Conservation (phyloP, 2,113 vertebrate genomes). For the Phaethon lepturus region DNA sequence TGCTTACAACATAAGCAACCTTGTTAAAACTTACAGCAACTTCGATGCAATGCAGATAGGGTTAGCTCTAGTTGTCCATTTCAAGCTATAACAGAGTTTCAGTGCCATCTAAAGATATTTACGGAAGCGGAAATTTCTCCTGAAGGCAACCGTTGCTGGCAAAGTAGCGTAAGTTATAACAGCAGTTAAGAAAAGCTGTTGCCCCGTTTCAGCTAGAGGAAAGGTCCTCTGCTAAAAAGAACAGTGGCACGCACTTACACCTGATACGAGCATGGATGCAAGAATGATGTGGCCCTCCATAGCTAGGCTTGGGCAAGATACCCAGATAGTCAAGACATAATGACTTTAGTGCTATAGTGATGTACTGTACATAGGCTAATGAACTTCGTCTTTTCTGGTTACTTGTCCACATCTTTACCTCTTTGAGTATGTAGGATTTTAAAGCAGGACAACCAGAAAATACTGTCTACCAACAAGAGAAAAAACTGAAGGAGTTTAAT, state of each 20-base stretch:
- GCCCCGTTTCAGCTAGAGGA: neutral
- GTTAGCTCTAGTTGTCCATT: neutral
- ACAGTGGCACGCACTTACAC: fast-evolving
- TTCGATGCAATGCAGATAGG: fast-evolving
- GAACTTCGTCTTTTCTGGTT: neutral
- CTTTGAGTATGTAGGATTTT: neutral
- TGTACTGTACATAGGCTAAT: fast-evolving
- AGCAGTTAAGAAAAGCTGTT: neutral
- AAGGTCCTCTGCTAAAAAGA: neutral
- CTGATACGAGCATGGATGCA: neutral
- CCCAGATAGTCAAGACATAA: neutral
- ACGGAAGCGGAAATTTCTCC: neutral
- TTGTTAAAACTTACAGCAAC: neutral
- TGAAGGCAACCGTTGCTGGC: neutral
- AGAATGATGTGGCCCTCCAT: neutral
- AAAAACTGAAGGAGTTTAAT: neutral
- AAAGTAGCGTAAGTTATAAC: neutral
- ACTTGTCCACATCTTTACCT: neutral
- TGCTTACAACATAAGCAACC: neutral
- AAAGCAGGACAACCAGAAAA: neutral
- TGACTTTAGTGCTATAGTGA: neutral
- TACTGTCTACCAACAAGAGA: neutral
- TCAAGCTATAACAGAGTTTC: neutral
- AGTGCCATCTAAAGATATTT: neutral
- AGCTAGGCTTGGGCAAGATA: neutral